Conservation (phyloP, 1,140 invertebrate species). For the Plodia interpunctella region DNA sequence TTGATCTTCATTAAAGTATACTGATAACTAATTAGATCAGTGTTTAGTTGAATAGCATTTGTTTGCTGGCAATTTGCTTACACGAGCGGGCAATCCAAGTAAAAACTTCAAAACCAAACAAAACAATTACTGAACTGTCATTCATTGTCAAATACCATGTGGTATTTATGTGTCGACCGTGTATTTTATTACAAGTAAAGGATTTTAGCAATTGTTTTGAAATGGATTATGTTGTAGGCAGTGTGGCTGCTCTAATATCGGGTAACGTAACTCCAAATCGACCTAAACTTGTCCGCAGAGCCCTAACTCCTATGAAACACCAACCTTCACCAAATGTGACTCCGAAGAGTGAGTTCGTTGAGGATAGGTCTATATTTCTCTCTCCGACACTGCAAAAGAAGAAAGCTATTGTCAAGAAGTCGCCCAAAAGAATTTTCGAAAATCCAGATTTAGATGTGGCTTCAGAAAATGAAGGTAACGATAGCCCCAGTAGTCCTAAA, state of each 20-base stretch:
- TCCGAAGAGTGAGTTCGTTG: conserved; percentile 58
- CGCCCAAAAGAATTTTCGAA: conserved; percentile 69
- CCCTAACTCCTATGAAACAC: conserved; percentile 63
- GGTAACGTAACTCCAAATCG: conserved; percentile 66
- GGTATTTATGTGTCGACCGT: too few relatives aligned
- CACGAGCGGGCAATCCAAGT: too few relatives aligned
- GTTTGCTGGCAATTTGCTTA: too few relatives aligned
- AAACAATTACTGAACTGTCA: too few relatives aligned
- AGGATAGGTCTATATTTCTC: conserved; percentile 62
- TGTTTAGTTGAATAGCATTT: too few relatives aligned
- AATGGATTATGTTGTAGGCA: conserved; percentile 69
- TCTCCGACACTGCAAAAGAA: conserved; percentile 64
- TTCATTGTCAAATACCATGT: too few relatives aligned
- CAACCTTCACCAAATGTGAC: conserved; percentile 68
- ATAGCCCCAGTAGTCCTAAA: conserved; percentile 39
- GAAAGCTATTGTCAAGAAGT: conserved; percentile 67
- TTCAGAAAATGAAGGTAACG: conserved; percentile 32
- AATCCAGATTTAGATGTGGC: conserved; percentile 52
- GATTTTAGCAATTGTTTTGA: conserved; percentile 6
- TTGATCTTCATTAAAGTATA: too few relatives aligned
- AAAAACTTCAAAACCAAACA: too few relatives aligned
- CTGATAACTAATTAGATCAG: too few relatives aligned
- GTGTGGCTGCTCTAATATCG: conserved; percentile 60
- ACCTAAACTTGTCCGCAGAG: conserved; percentile 50
- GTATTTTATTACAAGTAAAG: too few relatives aligned